Evolutionary conservation across 2,797 vertebrate species (phyloP).

Genomic region (Ctenochaetus hawaiiensis): DNA sequence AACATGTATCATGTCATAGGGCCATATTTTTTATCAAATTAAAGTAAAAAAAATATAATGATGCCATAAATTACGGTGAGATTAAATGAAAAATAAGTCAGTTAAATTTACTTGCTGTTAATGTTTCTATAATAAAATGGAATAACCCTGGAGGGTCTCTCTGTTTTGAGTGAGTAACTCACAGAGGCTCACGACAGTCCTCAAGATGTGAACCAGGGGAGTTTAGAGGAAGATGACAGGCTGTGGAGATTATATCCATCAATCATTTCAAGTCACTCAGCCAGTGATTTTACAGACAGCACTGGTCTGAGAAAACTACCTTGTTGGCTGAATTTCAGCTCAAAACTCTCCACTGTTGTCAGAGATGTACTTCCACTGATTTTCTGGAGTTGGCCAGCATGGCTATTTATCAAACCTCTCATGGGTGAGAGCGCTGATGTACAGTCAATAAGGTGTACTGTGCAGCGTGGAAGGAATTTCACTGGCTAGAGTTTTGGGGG

Average conservation of each 20-base stretch:
- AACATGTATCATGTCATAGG: background rate
- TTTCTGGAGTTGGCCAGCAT: conserved; percentile 3
- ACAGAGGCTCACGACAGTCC: background rate
- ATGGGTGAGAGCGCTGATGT: background rate
- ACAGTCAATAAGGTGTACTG: background rate
- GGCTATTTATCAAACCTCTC: conserved; percentile 20
- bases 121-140: background rate
- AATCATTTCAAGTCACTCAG: conserved; percentile 27
- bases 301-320: conserved; percentile 17
- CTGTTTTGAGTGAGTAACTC: conserved; percentile 5
- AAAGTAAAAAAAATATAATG: background rate
- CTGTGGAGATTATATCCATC: conserved; percentile 2
- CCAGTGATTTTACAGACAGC: conserved; percentile 14
- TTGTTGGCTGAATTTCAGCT: conserved; percentile 19
- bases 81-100: no score
- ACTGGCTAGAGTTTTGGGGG: background rate
- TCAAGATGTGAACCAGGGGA: conserved; percentile 7
- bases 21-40: background rate
- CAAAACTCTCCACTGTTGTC: conserved; percentile 5
- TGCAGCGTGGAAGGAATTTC: background rate
- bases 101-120: background rate
- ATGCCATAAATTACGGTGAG: background rate
- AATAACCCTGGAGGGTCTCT: background rate
- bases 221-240: background rate
- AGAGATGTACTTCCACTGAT: conserved; percentile 7